Evolutionary conservation across 2,797 vertebrate species (phyloP).

Genomic region (Thaleichthys pacificus): DNA sequence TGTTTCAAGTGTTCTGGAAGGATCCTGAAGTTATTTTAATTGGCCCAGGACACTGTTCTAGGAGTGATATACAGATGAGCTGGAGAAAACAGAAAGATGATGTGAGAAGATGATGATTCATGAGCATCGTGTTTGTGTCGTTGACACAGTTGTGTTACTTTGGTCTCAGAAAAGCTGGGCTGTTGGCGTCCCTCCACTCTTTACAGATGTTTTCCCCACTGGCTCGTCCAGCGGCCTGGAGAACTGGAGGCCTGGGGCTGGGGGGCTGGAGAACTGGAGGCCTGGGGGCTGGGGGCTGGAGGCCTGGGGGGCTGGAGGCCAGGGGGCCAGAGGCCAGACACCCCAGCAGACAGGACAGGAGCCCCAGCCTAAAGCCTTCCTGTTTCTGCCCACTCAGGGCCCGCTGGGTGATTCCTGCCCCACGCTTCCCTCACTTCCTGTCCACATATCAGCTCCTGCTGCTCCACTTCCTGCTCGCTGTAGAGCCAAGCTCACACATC

Average conservation of each 20-base stretch:
- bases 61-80: background rate
- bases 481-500: slow-evolving; percentile 29
- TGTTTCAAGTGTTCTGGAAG: too few species aligned
- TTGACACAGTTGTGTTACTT: background rate
- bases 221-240: slow-evolving; percentile 55
- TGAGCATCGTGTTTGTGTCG: background rate
- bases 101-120: background rate
- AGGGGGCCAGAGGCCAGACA: slow-evolving; percentile 52
- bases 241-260: slow-evolving; percentile 47
- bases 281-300: slow-evolving; percentile 51
- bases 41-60: background rate
- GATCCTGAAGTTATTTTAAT: too few species aligned
- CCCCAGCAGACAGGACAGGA: slow-evolving; percentile 56
- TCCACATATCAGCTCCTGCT: slow-evolving; percentile 8
- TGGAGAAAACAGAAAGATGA: background rate
- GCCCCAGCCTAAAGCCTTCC: slow-evolving; percentile 10
- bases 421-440: slow-evolving; percentile 4
- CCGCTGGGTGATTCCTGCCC: slow-evolving; percentile 2
- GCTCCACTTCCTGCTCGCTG: background rate
- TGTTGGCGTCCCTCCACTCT: slow-evolving; percentile 28
- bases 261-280: background rate
- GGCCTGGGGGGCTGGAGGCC: slow-evolving; percentile 35
- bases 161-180: slow-evolving; percentile 31
- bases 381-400: slow-evolving; percentile 1
- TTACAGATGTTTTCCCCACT: slow-evolving; percentile 33